phyloP scores from a whole-genome alignment of 2,113 vertebrate species.

The Thermophis baileyi region DNA sequence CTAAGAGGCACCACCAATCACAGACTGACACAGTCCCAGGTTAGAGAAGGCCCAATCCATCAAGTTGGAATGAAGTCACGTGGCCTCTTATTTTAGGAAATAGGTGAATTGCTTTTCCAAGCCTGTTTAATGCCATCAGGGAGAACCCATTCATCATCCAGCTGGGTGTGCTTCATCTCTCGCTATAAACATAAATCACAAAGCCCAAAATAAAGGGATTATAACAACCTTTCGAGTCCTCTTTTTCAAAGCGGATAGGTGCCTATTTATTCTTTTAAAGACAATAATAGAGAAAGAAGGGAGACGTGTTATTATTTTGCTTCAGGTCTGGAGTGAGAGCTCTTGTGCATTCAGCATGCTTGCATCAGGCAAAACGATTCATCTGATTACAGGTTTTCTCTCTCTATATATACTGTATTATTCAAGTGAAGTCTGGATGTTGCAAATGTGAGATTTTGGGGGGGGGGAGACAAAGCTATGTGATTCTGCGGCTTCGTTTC shows the following conservation, averaged over 20 bases:
- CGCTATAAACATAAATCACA: background rate
- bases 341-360: background rate
- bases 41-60: background rate
- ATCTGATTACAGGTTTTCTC: background rate
- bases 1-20: background rate
- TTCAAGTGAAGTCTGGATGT: background rate
- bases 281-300: background rate
- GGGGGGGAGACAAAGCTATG: background rate
- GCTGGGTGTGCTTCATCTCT: background rate
- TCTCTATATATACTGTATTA: background rate
- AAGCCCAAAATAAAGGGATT: background rate
- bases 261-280: background rate
- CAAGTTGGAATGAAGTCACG: background rate
- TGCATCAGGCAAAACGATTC: background rate
- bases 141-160: background rate
- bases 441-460: background rate
- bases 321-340: background rate
- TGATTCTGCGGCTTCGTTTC: background rate
- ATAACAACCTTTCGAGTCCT: background rate
- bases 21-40: background rate
- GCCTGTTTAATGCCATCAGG: background rate
- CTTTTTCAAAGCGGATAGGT: background rate
- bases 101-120: background rate
- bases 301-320: background rate
- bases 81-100: background rate